phyloP scores from a whole-genome alignment of 2,113 vertebrate genomes.

The Alethe castanea region DNA sequence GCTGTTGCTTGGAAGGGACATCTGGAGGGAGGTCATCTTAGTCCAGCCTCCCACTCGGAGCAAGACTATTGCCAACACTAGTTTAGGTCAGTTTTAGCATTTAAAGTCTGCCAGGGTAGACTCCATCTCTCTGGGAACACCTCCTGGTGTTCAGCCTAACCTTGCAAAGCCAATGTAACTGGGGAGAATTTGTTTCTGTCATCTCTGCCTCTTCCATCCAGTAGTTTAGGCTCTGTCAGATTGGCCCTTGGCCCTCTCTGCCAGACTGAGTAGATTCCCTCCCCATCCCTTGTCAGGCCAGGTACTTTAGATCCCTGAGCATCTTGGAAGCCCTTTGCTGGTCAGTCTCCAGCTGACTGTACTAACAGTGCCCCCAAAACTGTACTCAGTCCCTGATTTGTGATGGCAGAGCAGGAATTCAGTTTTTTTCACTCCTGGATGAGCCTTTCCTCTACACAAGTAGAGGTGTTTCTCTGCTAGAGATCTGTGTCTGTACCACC shows the following conservation, averaged over 20 bases:
- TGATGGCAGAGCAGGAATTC: neutral
- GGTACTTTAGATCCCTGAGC: neutral
- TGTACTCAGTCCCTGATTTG: neutral
- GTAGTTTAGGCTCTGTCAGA: neutral
- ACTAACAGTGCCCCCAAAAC: neutral
- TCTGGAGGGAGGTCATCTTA: constrained; percentile 27
- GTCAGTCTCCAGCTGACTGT: neutral
- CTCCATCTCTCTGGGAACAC: neutral
- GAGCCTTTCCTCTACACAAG: neutral
- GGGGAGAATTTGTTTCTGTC: neutral
- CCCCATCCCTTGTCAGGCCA: neutral
- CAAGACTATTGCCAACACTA: neutral
- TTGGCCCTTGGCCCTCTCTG: neutral
- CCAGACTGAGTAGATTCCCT: neutral
- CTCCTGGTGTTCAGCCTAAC: neutral
- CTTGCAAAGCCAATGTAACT: neutral
- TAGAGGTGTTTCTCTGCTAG: neutral
- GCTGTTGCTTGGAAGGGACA: constrained; percentile 10
- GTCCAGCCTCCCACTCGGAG: constrained; percentile 9
- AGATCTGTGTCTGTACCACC: neutral
- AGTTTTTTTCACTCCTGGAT: neutral
- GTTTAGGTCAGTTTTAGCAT: neutral
- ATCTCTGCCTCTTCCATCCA: neutral
- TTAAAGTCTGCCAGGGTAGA: neutral
- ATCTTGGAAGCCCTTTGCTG: neutral